A percentile compares a stretch with the other conserved stretches of the same genome.
Evolutionary conservation across 1,140 invertebrate genomes (phyloP).

Genomic region (Hypothenemus hampei): DNA sequence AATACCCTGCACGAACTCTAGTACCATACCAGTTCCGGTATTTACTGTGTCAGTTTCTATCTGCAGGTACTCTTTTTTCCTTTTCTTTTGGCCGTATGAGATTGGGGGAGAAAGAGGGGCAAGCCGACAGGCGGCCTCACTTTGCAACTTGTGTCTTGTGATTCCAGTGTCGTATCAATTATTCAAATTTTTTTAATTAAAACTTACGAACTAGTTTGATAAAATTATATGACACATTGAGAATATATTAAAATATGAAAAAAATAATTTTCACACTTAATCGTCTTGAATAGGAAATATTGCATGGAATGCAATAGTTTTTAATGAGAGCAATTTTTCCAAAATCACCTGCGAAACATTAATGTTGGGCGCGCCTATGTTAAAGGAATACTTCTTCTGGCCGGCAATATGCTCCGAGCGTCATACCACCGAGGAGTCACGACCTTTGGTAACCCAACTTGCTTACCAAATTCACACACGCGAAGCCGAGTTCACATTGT

Average conservation of each 20-base stretch:
- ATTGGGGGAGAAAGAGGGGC: conserved; percentile 3
- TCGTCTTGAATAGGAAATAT: no score
- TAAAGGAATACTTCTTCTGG: conserved; percentile 24
- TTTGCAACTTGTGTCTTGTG: conserved; percentile 25
- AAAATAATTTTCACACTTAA: no score
- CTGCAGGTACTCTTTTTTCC: conserved; percentile 24
- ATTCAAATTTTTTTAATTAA: not conserved
- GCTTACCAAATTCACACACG: conserved; percentile 43
- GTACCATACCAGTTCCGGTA: conserved; percentile 30
- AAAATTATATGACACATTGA: no score
- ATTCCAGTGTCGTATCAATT: conserved; percentile 7
- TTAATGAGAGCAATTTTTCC: no score
- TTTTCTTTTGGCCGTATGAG: conserved; percentile 9
- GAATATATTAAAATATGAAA: no score
- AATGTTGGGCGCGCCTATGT: conserved; percentile 12
- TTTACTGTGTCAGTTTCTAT: conserved; percentile 29
- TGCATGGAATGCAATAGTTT: no score
- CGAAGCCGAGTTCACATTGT: conserved; percentile 37
- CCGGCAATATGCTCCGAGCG: conserved; percentile 31
- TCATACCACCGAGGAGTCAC: conserved; percentile 43
- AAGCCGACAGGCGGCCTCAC: conserved; percentile 17
- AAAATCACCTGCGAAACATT: no score
- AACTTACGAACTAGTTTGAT: no score
- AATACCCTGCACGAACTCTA: conserved; percentile 16
- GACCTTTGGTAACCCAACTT: conserved; percentile 46